A percentile compares a stretch with the other conserved stretches of the same genome.
These are phyloP conservation scores for Lacanobia wlatinum DNA, from an alignment of 2,888 invertebrate genomes.

Conservation along the genomic window DNA sequence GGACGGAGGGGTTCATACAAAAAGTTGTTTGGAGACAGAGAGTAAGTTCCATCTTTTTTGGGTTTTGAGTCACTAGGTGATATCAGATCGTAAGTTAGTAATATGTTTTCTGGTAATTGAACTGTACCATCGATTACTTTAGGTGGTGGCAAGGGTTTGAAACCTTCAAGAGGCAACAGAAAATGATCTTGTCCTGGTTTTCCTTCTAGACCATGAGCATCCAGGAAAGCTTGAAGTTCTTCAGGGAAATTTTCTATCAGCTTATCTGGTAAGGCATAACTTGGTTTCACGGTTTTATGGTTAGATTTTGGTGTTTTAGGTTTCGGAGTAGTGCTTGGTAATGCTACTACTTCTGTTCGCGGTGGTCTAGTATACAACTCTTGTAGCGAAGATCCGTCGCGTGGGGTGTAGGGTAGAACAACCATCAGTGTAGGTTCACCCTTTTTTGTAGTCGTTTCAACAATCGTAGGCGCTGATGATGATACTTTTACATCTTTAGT, in stretches of 20 bases:
- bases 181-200: slow-evolving; percentile 84
- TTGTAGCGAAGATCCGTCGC: slow-evolving; percentile 90
- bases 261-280: slow-evolving; percentile 72
- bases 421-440: slow-evolving; percentile 90
- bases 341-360: slow-evolving; percentile 90
- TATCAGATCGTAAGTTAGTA: slow-evolving; percentile 84
- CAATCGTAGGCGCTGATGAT: slow-evolving; percentile 61
- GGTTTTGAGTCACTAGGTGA: slow-evolving; percentile 75
- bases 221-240: slow-evolving; percentile 84
- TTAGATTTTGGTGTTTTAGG: slow-evolving; percentile 72
- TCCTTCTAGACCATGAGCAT: slow-evolving; percentile 83
- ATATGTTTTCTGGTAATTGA: slow-evolving; percentile 85
- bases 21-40: slow-evolving; percentile 77
- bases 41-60: slow-evolving; percentile 65
- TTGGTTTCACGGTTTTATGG: slow-evolving; percentile 72
- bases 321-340: slow-evolving; percentile 77
- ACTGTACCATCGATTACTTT: slow-evolving; percentile 83
- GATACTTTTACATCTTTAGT: slow-evolving; percentile 60
- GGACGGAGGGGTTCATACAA: slow-evolving; percentile 84
- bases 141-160: slow-evolving; percentile 86
- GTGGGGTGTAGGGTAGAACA: slow-evolving; percentile 92
- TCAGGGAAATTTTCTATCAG: slow-evolving; percentile 78
- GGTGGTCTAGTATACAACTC: slow-evolving; percentile 93
- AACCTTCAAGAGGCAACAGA: slow-evolving; percentile 85
- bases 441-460: slow-evolving; percentile 79